phyloP scores from a whole-genome alignment of 2,113 vertebrate species.

The Odontesthes bonariensis region DNA sequence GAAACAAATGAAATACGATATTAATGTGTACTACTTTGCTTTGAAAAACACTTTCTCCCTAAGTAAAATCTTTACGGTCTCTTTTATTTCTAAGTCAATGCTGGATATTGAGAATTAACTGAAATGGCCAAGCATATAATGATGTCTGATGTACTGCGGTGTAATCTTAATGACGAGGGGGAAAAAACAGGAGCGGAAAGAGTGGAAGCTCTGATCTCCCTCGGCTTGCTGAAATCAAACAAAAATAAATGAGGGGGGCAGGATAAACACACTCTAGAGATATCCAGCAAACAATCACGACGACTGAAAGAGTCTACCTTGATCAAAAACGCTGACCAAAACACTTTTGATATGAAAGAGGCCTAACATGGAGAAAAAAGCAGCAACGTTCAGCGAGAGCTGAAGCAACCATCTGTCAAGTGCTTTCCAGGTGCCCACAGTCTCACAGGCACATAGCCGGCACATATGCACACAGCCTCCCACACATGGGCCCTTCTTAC shows the following conservation, averaged over 20 bases:
- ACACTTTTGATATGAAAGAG: slow-evolving; percentile 72
- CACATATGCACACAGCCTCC: slow-evolving; percentile 68
- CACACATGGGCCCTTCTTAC: slow-evolving; percentile 50
- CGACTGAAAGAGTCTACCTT: slow-evolving; percentile 61
- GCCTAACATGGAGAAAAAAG: slow-evolving; percentile 60
- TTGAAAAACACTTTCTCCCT: slow-evolving; percentile 2
- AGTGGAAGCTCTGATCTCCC: slow-evolving; percentile 55
- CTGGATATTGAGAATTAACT: slow-evolving; percentile 24
- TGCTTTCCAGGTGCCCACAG: slow-evolving; percentile 72
- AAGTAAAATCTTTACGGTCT: slow-evolving; percentile 31
- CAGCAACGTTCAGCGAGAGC: slow-evolving; percentile 64
- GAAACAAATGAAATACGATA: not conserved
- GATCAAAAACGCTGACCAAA: slow-evolving; percentile 74
- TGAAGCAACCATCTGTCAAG: slow-evolving; percentile 76
- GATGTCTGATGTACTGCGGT: slow-evolving; percentile 39
- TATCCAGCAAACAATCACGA: slow-evolving; percentile 60
- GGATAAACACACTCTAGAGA: slow-evolving; percentile 64
- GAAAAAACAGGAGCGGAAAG: slow-evolving; percentile 19
- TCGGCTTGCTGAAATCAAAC: slow-evolving; percentile 59
- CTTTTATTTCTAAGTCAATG: slow-evolving; percentile 7
- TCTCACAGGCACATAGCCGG: slow-evolving; percentile 63
- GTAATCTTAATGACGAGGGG: slow-evolving; percentile 47
- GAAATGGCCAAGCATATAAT: slow-evolving; percentile 41
- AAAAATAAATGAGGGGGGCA: slow-evolving; percentile 54
- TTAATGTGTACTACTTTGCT: not conserved